Percentiles rank a stretch among this genome's conserved stretches.
Evolutionary conservation across 2,113 vertebrate genomes (phyloP).

Genomic region (Prolemur simus): DNA sequence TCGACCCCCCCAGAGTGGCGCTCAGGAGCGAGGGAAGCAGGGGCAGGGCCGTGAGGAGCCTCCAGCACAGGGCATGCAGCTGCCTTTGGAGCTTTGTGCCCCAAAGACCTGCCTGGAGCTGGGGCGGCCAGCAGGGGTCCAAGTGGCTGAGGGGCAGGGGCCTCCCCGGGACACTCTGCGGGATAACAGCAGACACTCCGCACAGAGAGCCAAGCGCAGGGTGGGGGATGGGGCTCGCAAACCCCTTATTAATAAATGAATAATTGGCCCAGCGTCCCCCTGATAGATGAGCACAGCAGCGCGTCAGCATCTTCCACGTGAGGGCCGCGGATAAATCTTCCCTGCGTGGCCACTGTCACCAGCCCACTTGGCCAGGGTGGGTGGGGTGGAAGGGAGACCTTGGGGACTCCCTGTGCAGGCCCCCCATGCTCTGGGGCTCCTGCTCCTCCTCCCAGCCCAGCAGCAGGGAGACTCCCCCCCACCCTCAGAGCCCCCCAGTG

Average conservation of each 20-base stretch:
- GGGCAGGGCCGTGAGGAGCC: not conserved
- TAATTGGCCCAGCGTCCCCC: slow-evolving; percentile 79
- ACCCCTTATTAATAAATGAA: slow-evolving; percentile 81
- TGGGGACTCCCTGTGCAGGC: not conserved
- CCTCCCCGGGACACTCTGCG: not conserved
- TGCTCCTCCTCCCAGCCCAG: not conserved
- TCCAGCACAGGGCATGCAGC: not conserved
- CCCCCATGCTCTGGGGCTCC: not conserved
- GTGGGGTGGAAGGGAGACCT: not conserved
- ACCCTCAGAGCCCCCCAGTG: fast-evolving
- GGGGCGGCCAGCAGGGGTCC: not conserved
- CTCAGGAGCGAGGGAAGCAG: not conserved
- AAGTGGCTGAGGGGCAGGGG: not conserved
- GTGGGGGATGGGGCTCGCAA: slow-evolving; percentile 75
- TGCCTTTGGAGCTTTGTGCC: not conserved
- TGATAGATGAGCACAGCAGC: slow-evolving; percentile 62
- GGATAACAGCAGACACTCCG: not conserved
- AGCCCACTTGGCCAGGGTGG: not conserved
- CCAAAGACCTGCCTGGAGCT: not conserved
- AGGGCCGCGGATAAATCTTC: not conserved
- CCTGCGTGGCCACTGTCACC: not conserved
- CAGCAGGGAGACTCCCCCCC: not conserved
- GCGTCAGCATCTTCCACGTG: not conserved
- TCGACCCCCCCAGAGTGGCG: fast-evolving
- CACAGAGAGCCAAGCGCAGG: not conserved